Evolutionary conservation across 2,888 invertebrate species (phyloP).

Genomic region (Therioaphis trifolii): DNA sequence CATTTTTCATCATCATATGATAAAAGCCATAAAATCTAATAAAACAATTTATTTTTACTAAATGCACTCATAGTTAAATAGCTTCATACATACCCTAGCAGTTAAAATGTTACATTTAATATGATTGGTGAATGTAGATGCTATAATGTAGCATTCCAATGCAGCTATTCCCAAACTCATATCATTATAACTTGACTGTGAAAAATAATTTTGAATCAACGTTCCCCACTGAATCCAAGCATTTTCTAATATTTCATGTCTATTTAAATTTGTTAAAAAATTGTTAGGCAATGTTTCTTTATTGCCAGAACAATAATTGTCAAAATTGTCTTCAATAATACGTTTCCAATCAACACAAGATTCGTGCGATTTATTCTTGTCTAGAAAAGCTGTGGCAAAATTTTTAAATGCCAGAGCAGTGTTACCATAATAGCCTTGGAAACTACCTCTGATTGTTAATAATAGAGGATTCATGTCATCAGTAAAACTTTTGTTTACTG

Average conservation of each 20-base stretch:
- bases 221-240: constrained; percentile 54
- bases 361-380: not conserved
- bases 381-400: not conserved
- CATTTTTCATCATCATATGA: constrained; percentile 12
- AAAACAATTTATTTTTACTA: not conserved
- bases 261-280: not conserved
- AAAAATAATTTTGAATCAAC: constrained; percentile 26
- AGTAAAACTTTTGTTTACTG: not conserved
- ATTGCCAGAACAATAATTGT: not conserved
- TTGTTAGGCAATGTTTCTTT: not conserved
- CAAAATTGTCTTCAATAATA: constrained; percentile 29
- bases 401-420: constrained; percentile 23
- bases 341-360: not conserved
- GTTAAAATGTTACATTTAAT: not conserved
- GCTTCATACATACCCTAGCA: constrained; percentile 17
- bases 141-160: constrained; percentile 51
- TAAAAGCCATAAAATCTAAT: constrained; percentile 55
- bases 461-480: not conserved
- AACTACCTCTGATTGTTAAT: constrained; percentile 4
- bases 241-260: constrained; percentile 38
- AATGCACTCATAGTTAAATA: not conserved
- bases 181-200: not conserved
- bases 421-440: not conserved
- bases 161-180: constrained; percentile 8
- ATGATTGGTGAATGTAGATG: constrained; percentile 22